Conservation (phyloP, 2,888 invertebrate genomes). For the Trisateles emortualis region DNA sequence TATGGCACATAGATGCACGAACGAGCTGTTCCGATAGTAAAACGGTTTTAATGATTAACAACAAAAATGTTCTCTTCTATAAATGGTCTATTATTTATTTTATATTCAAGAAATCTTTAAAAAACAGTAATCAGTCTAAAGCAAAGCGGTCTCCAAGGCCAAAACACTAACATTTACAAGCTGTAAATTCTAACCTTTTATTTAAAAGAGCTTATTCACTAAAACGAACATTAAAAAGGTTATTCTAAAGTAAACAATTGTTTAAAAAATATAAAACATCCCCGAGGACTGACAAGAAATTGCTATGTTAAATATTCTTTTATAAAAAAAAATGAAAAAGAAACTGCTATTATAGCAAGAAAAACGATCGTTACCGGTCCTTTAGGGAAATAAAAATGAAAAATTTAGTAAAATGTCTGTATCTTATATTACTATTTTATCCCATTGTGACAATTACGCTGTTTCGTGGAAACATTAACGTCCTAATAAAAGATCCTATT, state of each 20-base stretch:
- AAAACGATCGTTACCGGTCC: slow-evolving; percentile 5
- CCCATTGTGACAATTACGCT: slow-evolving; percentile 29
- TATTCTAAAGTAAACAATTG: neutral
- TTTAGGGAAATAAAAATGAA: slow-evolving; percentile 12
- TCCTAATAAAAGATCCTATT: slow-evolving; percentile 18
- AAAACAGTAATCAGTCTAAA: too few species aligned
- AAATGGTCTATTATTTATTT: too few species aligned
- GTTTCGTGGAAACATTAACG: slow-evolving; percentile 29
- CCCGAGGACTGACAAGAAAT: neutral
- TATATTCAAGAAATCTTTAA: too few species aligned
- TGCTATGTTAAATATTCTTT: neutral
- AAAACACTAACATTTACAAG: too few species aligned
- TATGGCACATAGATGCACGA: slow-evolving; percentile 63
- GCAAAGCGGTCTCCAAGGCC: too few species aligned
- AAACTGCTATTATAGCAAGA: slow-evolving; percentile 14
- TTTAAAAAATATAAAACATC: slow-evolving; percentile 6
- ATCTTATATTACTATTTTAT: slow-evolving; percentile 21
- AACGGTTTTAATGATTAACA: slow-evolving; percentile 42
- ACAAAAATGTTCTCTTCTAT: neutral
- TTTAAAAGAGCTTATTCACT: too few species aligned
- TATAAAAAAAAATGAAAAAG: slow-evolving; percentile 3
- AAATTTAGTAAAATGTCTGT: slow-evolving; percentile 9
- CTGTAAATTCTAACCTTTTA: too few species aligned
- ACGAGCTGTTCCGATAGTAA: slow-evolving; percentile 58
- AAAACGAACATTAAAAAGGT: neutral